These are phyloP conservation scores for Tamandua tetradactyla DNA, from an alignment of 2,797 vertebrate species.

Conservation along the genomic window DNA sequence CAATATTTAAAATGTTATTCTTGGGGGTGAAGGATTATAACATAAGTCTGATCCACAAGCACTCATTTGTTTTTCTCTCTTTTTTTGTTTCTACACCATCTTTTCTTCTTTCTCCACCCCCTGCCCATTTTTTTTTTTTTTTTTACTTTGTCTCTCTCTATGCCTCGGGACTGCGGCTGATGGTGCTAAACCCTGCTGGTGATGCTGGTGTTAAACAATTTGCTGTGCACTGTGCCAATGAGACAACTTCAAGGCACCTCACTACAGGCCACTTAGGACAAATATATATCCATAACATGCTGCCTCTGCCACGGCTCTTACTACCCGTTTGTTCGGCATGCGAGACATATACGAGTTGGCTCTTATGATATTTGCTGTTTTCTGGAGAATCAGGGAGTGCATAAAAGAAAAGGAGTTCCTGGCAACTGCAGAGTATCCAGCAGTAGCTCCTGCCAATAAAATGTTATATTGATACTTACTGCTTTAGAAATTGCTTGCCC, in stretches of 20 bases:
- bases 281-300: no score
- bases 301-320: neutral
- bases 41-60: neutral
- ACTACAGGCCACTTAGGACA: neutral
- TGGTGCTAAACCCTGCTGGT: neutral
- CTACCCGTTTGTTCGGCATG: neutral
- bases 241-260: neutral
- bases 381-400: neutral
- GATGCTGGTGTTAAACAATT: neutral
- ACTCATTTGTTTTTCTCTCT: neutral
- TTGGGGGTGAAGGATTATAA: no score
- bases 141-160: neutral
- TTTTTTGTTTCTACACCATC: neutral
- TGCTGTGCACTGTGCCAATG: neutral
- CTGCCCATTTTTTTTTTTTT: neutral
- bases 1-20: neutral
- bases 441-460: neutral
- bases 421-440: neutral
- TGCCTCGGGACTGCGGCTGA: neutral
- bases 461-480: neutral
- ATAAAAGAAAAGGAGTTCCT: no score
- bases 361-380: neutral
- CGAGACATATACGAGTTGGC: neutral
- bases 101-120: neutral
- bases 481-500: neutral